Percentiles rank a stretch among this genome's conserved stretches.
Evolutionary conservation across 2,888 invertebrate genomes (phyloP).

Genomic region (Erebia aethiops): DNA sequence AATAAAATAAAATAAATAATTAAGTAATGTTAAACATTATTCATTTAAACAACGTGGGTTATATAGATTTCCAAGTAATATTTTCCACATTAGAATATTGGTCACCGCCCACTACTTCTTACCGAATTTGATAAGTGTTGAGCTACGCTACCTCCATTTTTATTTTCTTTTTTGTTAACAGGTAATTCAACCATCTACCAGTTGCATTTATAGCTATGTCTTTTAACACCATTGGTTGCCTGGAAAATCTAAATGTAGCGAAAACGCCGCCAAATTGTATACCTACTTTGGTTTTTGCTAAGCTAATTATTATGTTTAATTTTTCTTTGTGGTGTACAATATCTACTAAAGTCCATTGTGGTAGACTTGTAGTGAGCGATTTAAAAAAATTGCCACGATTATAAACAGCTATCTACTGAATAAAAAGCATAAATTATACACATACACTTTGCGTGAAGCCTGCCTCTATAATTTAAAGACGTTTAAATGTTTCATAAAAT

Average conservation of each 20-base stretch:
- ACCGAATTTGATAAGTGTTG: neutral
- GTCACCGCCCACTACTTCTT: neutral
- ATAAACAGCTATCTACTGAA: neutral
- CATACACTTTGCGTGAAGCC: conserved; percentile 7
- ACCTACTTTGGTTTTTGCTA: too few relatives aligned
- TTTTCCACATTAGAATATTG: neutral
- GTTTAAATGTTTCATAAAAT: conserved; percentile 29
- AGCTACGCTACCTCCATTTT: neutral
- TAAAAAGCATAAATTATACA: neutral
- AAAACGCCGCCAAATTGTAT: too few relatives aligned
- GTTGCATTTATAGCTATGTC: too few relatives aligned
- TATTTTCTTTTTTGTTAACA: neutral
- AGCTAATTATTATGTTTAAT: too few relatives aligned
- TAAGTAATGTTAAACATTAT: neutral
- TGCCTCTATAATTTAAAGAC: conserved; percentile 23
- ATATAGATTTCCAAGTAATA: neutral
- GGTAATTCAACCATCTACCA: too few relatives aligned
- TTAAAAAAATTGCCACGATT: neutral
- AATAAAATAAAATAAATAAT: neutral
- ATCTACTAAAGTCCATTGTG: neutral
- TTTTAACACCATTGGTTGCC: neutral
- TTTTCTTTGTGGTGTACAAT: too few relatives aligned
- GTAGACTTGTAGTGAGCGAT: neutral
- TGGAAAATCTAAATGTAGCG: too few relatives aligned
- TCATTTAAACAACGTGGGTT: neutral